These are phyloP conservation scores for Syrphus vitripennis DNA, from an alignment of 2,888 invertebrate species.

Conservation along the genomic window DNA sequence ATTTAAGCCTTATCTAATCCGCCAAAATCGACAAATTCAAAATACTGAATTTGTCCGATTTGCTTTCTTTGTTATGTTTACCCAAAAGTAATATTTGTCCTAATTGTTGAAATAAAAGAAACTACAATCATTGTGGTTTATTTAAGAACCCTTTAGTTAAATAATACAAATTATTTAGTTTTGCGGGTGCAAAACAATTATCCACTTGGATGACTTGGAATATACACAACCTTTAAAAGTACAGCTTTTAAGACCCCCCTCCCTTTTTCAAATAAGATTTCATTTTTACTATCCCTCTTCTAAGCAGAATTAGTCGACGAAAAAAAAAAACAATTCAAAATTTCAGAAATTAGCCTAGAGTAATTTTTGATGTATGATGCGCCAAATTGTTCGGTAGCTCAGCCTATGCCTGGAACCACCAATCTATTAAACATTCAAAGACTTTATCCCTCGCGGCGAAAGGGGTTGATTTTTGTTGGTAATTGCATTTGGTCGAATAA, in stretches of 20 bases:
- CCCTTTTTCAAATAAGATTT: background rate
- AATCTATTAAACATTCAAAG: slow-evolving; percentile 57
- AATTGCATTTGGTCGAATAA: slow-evolving; percentile 81
- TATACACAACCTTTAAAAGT: background rate
- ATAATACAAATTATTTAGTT: slow-evolving; percentile 18
- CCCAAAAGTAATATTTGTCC: no score
- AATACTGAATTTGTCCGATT: no score
- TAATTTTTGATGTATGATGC: slow-evolving; percentile 37
- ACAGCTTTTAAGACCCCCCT: background rate
- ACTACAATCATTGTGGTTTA: background rate
- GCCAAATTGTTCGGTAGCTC: slow-evolving; percentile 52
- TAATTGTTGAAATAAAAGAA: no score
- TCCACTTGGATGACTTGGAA: slow-evolving; percentile 37
- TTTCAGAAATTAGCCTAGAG: slow-evolving; percentile 42
- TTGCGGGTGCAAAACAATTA: slow-evolving; percentile 62
- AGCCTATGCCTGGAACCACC: slow-evolving; percentile 27
- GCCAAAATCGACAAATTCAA: no score
- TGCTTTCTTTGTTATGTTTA: no score
- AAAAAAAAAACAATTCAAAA: slow-evolving; percentile 4
- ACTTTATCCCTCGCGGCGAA: slow-evolving; percentile 28
- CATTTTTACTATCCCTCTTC: slow-evolving; percentile 32
- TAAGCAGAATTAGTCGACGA: slow-evolving; percentile 2
- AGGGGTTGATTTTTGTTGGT: slow-evolving; percentile 73
- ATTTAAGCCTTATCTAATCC: no score
- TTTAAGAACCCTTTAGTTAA: background rate